Evolutionary conservation across 2,113 vertebrate species (phyloP), one percentile per base, ranked within the genome.

Genomic region (Prinia subflava): DNA sequence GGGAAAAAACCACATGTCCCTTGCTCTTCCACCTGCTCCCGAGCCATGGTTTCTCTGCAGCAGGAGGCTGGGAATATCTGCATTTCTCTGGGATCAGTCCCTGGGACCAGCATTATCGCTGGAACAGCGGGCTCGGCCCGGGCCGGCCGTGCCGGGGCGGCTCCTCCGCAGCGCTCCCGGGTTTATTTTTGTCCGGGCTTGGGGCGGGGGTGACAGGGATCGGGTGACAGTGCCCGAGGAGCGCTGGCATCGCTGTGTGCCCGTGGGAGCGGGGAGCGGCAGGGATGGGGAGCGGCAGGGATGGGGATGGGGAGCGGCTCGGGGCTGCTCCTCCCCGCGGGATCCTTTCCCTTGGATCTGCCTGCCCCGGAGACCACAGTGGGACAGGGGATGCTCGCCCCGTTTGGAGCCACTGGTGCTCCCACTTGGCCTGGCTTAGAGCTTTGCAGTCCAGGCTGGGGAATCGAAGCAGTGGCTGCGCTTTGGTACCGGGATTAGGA

Each of bases 101-200:
- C 87, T 93, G 73, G 81, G 91, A 79, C 49, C 6, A 46, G 74
- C 81, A 39, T 62, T 75, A 75, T 77, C 30, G 0, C 77, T 65
- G 92, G 86, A 91, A 79, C 91, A 76, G 62, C 22, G 92, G 89
- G 89, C 63, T 82, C 65, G 71, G 91, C 89, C 80, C 28, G 3
- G 57, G 60, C 81, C 24, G 0, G 52, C 52, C 31, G 49, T 92
- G 91, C 83, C 95, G 87, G 81, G 44, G 71, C 4, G 0, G 60
- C 89, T 70, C 62, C 7, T 1, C 83, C 8, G 73, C 79, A 47
- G 80, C 4, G 2, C 83, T 82, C 89, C 87, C 67, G 0, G 71
- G 8, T 70, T 94, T 97, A 95, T 95, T 96, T 94, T 80, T 41
- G 93, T 93, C 93, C 2, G 1, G 78, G 63, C 78, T 89, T 15